Evolutionary conservation across 1,140 invertebrate species (phyloP), one percentile per base, ranked within the genome.

Genomic region (Triops cancriformis): DNA sequence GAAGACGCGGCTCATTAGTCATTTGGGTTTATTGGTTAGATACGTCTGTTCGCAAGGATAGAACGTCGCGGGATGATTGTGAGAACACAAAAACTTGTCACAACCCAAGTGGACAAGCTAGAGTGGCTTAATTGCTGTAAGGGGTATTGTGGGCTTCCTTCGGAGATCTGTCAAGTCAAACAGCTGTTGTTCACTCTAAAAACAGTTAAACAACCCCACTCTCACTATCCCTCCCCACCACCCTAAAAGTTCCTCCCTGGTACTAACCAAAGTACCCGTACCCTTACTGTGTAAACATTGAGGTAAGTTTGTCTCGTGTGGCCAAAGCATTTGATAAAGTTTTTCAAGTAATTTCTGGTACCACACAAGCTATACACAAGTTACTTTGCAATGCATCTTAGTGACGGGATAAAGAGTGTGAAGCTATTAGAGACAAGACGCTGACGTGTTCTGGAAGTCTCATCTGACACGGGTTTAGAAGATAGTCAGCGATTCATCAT

Each of bases 341-440:
- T 64, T 18, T 23, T 23, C 18, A 64, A 23, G 9, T 64, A 1
- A 4, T 37, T 37, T 37, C 7, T 37, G 31, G 2, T 37, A 37
- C 31, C 2, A 37, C 31, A 37, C 31, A 37, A 37, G 7, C 31
- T 37, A 37, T 37, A 37, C 2, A 37, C 2, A 37, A 37, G 31
- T 37, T 37, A 2, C 7, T 37, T 37, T 37, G 31, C 7, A 37
- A 7, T 37, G 31, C 7, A 7, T 7, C 31, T 37, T 37, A 37
- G 31, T 37, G 2, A 37, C 31, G 7, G 0, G 51, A 64, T 64
- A 64, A 64, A 10, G 23, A 23, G 10, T 64, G 23, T 64, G 51
- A 64, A 64, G 51, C 51, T 64, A 64, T 64, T 64, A 64, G 51
- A 64, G 51, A 64, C 51, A 64, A 64, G 51, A 64, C 14, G 51